A percentile compares a stretch with the other conserved stretches of the same genome.
These are phyloP conservation scores for Steinernema feltiae DNA, from an alignment of 1,140 invertebrate species.

Conservation along the genomic window DNA sequence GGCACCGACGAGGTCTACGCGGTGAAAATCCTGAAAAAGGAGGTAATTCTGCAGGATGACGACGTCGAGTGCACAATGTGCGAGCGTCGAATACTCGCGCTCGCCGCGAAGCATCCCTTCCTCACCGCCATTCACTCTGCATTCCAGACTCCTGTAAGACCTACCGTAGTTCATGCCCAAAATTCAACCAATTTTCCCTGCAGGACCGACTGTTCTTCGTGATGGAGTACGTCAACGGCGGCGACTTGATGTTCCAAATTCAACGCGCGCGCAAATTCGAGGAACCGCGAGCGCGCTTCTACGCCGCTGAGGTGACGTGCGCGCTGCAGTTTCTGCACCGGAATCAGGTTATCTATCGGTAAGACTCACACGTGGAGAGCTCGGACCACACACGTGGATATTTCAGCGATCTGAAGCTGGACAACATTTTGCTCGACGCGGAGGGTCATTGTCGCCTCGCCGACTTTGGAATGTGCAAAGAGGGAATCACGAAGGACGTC, in stretches of 20 bases:
- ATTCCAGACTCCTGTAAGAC: constrained; percentile 83
- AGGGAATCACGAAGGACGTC: constrained; percentile 88
- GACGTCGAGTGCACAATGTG: constrained; percentile 97
- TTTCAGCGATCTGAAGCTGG: constrained; percentile 75
- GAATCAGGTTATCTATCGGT: constrained; percentile 86
- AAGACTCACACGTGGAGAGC: constrained; percentile 18
- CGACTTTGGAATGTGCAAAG: constrained; percentile 99
- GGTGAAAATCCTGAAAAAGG: constrained; percentile 95
- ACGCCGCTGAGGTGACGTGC: constrained; percentile 89
- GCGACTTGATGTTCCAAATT: constrained; percentile 99
- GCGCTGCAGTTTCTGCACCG: constrained; percentile 90
- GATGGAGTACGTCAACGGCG: constrained; percentile 98
- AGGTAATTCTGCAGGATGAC: constrained; percentile 83
- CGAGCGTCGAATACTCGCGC: constrained; percentile 85
- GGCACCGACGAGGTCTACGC: constrained; percentile 82
- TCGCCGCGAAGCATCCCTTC: constrained; percentile 95
- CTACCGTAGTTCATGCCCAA: background rate
- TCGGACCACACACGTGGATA: constrained; percentile 33
- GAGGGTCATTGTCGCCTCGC: constrained; percentile 95
- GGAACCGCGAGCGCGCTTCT: constrained; percentile 81
- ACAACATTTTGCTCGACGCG: constrained; percentile 92
- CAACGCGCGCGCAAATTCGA: constrained; percentile 86
- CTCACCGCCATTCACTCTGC: constrained; percentile 94
- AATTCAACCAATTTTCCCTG: constrained; percentile 11
- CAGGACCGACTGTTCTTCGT: constrained; percentile 88